Percentiles rank a stretch among this genome's conserved stretches.
These are phyloP conservation scores for Radopholus similis DNA, from an alignment of 1,140 invertebrate genomes.

Conservation along the genomic window DNA sequence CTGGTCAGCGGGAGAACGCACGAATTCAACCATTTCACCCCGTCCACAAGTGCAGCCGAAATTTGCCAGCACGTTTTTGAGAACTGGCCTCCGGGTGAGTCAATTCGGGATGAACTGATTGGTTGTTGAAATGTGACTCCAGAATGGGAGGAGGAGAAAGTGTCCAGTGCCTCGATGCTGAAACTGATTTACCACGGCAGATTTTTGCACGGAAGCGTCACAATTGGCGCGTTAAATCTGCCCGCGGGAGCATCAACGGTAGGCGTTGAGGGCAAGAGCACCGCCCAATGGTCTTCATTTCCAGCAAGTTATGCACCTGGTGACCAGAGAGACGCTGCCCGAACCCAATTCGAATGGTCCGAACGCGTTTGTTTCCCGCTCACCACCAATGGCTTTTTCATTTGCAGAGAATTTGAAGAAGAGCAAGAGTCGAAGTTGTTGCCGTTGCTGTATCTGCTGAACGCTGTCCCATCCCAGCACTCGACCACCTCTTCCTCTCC, in stretches of 20 bases:
- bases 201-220: constrained; percentile 98
- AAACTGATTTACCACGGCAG: constrained; percentile 97
- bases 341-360: constrained; percentile 97
- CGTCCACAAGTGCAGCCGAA: constrained; percentile 90
- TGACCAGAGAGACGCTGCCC: constrained; percentile 94
- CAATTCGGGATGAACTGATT: constrained; percentile 65
- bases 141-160: constrained; percentile 93
- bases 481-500: background rate
- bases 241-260: constrained; percentile 80
- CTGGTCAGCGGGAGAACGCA: constrained; percentile 96
- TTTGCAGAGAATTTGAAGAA: constrained; percentile 36
- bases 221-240: constrained; percentile 80
- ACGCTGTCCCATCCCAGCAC: background rate
- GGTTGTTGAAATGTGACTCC: constrained; percentile 37
- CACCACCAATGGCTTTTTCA: background rate
- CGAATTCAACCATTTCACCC: constrained; percentile 87
- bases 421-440: constrained; percentile 31
- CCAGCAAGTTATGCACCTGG: constrained; percentile 88
- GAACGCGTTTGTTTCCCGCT: background rate
- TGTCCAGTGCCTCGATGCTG: constrained; percentile 90
- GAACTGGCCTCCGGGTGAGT: constrained; percentile 78
- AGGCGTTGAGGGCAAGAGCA: too few relatives aligned
- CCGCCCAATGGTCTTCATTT: background rate
- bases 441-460: constrained; percentile 31
- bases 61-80: constrained; percentile 97